Evolutionary conservation across 2,888 invertebrate genomes (phyloP).

Genomic region (Zeuzera pyrina): DNA sequence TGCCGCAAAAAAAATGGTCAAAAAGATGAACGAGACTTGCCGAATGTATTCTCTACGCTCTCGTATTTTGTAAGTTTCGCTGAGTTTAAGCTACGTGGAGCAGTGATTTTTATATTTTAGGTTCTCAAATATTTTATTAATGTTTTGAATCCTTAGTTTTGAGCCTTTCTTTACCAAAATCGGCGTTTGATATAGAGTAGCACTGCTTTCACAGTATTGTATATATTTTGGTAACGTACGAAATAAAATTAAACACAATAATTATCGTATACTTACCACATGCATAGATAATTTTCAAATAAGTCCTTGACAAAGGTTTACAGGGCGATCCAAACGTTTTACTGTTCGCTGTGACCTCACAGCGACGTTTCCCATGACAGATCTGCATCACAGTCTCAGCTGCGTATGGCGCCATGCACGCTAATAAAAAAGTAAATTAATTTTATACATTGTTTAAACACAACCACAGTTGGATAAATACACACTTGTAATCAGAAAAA

Average conservation of each 20-base stretch:
- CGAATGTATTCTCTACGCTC: too few species aligned
- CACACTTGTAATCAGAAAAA: too few species aligned
- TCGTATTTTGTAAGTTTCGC: too few species aligned
- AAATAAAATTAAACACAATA: neutral
- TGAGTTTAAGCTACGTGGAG: too few species aligned
- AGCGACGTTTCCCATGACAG: constrained; percentile 86
- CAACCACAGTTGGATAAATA: too few species aligned
- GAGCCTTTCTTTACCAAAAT: too few species aligned
- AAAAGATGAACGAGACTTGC: too few species aligned
- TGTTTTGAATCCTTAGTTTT: too few species aligned
- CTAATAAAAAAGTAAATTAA: constrained; percentile 73
- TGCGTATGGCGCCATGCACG: constrained; percentile 86
- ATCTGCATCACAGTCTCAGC: constrained; percentile 91
- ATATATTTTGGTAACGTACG: neutral
- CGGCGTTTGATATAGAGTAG: too few species aligned
- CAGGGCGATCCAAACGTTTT: constrained; percentile 86
- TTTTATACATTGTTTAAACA: neutral
- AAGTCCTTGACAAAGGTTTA: constrained; percentile 80
- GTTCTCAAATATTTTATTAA: too few species aligned
- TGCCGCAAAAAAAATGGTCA: too few species aligned
- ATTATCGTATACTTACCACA: constrained; percentile 77
- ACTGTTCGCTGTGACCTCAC: constrained; percentile 81
- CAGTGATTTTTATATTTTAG: too few species aligned
- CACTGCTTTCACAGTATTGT: neutral
- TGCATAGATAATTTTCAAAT: constrained; percentile 87